These are phyloP conservation scores for Anguilla megastoma DNA, from an alignment of 2,797 vertebrate species.

Conservation along the genomic window DNA sequence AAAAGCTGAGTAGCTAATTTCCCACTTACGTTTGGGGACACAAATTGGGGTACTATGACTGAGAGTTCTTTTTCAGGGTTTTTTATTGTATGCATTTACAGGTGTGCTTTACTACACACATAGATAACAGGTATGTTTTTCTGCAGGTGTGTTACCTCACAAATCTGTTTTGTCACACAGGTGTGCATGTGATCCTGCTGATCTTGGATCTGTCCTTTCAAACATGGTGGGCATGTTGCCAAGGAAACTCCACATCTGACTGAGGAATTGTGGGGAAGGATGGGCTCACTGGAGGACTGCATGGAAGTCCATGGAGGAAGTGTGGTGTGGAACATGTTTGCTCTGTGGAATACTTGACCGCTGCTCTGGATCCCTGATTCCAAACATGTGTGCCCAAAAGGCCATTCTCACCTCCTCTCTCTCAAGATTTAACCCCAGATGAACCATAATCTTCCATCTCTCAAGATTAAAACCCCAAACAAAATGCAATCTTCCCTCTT, in stretches of 20 bases:
- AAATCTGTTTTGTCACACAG: neutral
- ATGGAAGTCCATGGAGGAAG: neutral
- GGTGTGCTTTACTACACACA: neutral
- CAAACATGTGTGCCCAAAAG: conserved; percentile 62
- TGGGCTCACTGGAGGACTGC: neutral
- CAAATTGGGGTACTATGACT: neutral
- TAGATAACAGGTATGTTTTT: neutral
- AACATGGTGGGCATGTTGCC: neutral
- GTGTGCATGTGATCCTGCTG: conserved; percentile 5
- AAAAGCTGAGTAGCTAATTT: too few relatives aligned
- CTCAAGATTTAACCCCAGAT: conserved; percentile 14
- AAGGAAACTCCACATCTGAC: neutral
- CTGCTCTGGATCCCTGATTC: conserved; percentile 62
- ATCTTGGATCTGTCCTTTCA: neutral
- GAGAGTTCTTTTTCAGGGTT: neutral
- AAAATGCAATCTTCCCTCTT: conserved; percentile 57
- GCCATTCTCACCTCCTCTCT: conserved; percentile 55
- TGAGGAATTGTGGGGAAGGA: neutral
- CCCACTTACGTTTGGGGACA: too few relatives aligned
- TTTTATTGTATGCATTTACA: neutral
- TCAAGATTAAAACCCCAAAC: neutral
- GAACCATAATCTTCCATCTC: neutral
- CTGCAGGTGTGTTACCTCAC: neutral
- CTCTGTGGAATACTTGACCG: conserved; percentile 43
- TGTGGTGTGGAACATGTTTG: neutral